Evolutionary conservation across 2,888 invertebrate species (phyloP).

Genomic region (Plebejus anna): DNA sequence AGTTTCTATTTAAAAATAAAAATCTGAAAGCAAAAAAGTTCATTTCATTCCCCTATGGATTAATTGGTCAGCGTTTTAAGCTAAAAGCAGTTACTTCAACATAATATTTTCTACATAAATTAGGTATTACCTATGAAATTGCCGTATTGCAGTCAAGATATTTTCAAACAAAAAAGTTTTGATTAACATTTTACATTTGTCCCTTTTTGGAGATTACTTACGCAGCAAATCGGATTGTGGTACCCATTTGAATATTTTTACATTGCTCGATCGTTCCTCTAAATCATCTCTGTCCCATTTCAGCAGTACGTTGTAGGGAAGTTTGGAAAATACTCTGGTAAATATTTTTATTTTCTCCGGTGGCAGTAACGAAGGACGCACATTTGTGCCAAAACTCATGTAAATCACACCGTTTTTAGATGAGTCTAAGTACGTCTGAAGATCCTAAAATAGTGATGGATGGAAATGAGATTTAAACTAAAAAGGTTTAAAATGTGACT

Average conservation of each 20-base stretch:
- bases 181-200: no score
- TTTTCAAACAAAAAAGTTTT: no score
- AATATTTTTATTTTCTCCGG: slow-evolving; percentile 43
- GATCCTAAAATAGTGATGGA: slow-evolving; percentile 41
- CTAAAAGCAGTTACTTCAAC: neutral
- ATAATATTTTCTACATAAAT: neutral
- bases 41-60: no score
- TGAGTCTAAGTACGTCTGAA: slow-evolving; percentile 47
- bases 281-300: slow-evolving; percentile 53
- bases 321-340: slow-evolving; percentile 46
- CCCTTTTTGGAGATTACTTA: slow-evolving; percentile 34
- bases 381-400: slow-evolving; percentile 55
- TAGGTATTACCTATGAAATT: no score
- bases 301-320: slow-evolving; percentile 56
- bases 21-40: no score
- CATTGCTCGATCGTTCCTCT: slow-evolving; percentile 45
- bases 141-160: no score
- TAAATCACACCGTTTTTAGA: slow-evolving; percentile 52
- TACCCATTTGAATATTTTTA: slow-evolving; percentile 53
- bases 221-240: slow-evolving; percentile 57
- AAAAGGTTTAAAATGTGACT: neutral
- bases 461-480: neutral
- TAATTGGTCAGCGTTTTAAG: no score
- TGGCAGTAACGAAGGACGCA: slow-evolving; percentile 43
- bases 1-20: no score